Base-by-base conservation (phyloP, 2,113 vertebrate genomes). In the Oryzias woworae region DNA sequence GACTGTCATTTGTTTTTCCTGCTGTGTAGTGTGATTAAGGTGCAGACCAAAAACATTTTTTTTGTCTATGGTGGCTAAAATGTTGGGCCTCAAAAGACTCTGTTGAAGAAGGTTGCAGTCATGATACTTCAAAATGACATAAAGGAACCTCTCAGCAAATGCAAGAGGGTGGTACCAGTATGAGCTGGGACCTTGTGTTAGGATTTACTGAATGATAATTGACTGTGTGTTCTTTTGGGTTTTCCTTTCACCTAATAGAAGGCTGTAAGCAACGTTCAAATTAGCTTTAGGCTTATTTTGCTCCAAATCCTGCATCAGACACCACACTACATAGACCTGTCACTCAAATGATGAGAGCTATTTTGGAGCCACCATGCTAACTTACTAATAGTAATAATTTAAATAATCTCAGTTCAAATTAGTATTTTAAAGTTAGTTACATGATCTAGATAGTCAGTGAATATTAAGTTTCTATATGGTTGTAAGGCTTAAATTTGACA, bases 351-450 rank as follows among this genome's bases (percentile, higher is more conserved):
- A 23, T 1, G 20, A 41, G 52, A 44, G 49, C 58, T 51, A 7
- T 48, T 56, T 53, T 82, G 75, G 23, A 72, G 56, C 16, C 28
- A 0, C 15, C 26, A n/a, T 8, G 41, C 60, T 79, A 83, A 85
- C 83, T 71, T 67, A 66, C 63, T 65, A 75, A 47, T n/a, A 47
- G 20, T 18, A 20, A 48, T 18, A 48, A 20, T 62, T 42, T 59
- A 75, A 59, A 5, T 85, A 65, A 69, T 17, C 41, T 62, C 53
- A 15, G 54, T 36, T 58, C 58, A 70, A 31, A 14, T 24, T 48
- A 58, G 36, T 49, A 17, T 62, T 49, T 69, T n/a, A 69, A 57
- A 62, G 15, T 4, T 23, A 26, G 3, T 51, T n/a, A 54, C 44
- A 53, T 77, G 48, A 43, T 65, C 36, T 31, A 49, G 14, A 55